Evolutionary conservation across 2,797 vertebrate species (phyloP), one percentile per base, ranked within the genome.

Genomic region (Borostomias antarcticus): DNA sequence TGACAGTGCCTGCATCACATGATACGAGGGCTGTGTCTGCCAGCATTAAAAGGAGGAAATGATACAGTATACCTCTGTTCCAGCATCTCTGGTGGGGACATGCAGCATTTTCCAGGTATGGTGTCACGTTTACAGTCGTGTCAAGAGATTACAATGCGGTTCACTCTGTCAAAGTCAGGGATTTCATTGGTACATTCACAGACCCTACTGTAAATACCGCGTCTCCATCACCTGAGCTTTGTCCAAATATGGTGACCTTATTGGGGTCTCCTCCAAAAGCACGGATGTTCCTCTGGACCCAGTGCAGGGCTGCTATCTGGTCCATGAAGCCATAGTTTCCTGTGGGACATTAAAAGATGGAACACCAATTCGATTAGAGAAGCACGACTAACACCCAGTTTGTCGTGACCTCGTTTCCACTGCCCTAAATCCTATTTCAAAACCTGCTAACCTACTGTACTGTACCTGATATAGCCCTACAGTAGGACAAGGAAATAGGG

Each of bases 321-420:
- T 94, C 93, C 92, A 93, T 85, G 82, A 93, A 91, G 33, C 93
- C 93, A 23, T 94, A 94, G 80, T 94, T 94, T 50, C 93, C 93
- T 93, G 58, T 5, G 15, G 68, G 26, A 63, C 4, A 33, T 21
- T 35, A 8, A 62, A 35, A 56, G 11, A 9, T n/a, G 9, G 8
- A 59, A 57, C 19, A 56, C 60, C 4, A 35, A 67, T 76, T 68
- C 76, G n/a, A 51, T 2, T 32, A 7, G n/a, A 1, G 15, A 40
- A 52, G 13, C 15, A 54, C 21, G 28, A 8, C 23, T 21, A 33
- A 35, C 35, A 21, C 21, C 13, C 57, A 15, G 66, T 64, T 56
- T 51, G 43, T 69, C 35, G 28, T 61, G 68, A 48, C 61, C 73
- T 80, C 52, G n/a, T 78, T 82, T 80, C 64, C 17, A 0, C 8